Base-by-base conservation (phyloP, 2,888 invertebrate species). In the Siphlonurus alternatus region DNA sequence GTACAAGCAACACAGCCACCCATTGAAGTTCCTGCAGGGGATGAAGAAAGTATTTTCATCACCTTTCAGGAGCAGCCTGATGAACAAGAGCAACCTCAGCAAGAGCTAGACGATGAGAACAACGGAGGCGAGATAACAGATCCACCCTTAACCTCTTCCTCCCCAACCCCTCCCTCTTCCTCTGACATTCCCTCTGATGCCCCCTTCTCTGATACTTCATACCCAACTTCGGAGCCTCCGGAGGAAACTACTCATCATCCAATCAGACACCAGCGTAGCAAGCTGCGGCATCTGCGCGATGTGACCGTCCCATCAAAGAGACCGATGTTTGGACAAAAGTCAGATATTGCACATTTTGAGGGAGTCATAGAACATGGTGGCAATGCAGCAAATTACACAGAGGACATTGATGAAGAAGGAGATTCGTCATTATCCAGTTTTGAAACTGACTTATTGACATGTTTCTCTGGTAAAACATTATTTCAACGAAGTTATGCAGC, bases 381-480 rank as follows among this genome's bases (percentile, higher is more conserved):
- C 3, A 63, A 63, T 24, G 25, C 60, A n/a, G 81, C 81, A 15
- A 38, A 10, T 10, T 38, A 38, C 15, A 38, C 5, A 10, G 56
- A 56, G 7, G 72, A 72, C 65, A 86, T 88, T 70, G 76, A 76
- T 63, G 80, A 83, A 1, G 73, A 77, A 53, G 79, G 81, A 65
- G 85, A 86, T 64, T 83, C 81, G 64, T 87, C 87, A 3, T 81
- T 86, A n/a, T 90, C 90, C 0, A 90, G 90, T 74, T 91, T 91
- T 74, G 91, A 91, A 76, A 87, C 83, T 64, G 85, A 83, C 66
- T 76, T 92, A 38, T 77, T 88, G 65, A 81, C 82, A 61, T 92
- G 91, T 72, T 91, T 88, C 70, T 56, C n/a, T 7, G 56, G 56
- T 5, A 56, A 56, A 56, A 56, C 56, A 56, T 56, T 56, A 22